Conservation (phyloP, 1,140 invertebrate genomes). For the Pogonus chalceus region DNA sequence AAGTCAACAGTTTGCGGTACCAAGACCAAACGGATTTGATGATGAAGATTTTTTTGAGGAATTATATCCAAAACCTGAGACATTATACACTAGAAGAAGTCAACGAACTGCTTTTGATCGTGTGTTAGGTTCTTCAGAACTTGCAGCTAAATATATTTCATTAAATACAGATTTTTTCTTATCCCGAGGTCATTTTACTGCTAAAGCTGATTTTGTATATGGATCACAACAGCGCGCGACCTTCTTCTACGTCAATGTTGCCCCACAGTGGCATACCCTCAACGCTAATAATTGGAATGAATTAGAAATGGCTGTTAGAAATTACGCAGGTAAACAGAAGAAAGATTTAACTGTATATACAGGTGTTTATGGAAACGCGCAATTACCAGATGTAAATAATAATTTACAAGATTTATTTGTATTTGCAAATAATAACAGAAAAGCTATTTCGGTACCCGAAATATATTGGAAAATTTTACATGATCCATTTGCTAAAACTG, state of each 20-base stretch:
- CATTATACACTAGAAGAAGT: conserved; percentile 22
- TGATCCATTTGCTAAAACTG: conserved; percentile 38
- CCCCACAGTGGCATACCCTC: conserved; percentile 46
- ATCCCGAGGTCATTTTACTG: conserved; percentile 54
- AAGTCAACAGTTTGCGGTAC: conserved; percentile 24
- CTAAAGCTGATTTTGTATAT: conserved; percentile 54
- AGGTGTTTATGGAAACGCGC: conserved; percentile 43
- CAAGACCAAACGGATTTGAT: conserved; percentile 25
- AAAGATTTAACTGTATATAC: conserved; percentile 43
- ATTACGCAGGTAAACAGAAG: conserved; percentile 24
- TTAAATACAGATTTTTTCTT: conserved; percentile 33
- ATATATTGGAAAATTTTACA: conserved; percentile 54
- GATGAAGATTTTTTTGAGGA: conserved; percentile 27
- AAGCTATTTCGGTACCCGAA: conserved; percentile 41
- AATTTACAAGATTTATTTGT: conserved; percentile 5
- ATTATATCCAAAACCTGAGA: conserved; percentile 17
- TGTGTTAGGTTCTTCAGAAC: conserved; percentile 26
- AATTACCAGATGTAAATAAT: conserved; percentile 35
- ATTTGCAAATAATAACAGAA: neutral
- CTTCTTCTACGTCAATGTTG: conserved; percentile 47
- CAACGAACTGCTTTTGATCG: conserved; percentile 26
- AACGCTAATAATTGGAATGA: conserved; percentile 46
- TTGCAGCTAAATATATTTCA: conserved; percentile 25
- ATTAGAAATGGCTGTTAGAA: conserved; percentile 37
- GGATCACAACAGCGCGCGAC: conserved; percentile 51